Base-by-base conservation (phyloP, 64 coral and sea anemone species). In the Catalaphyllia jardinei region DNA sequence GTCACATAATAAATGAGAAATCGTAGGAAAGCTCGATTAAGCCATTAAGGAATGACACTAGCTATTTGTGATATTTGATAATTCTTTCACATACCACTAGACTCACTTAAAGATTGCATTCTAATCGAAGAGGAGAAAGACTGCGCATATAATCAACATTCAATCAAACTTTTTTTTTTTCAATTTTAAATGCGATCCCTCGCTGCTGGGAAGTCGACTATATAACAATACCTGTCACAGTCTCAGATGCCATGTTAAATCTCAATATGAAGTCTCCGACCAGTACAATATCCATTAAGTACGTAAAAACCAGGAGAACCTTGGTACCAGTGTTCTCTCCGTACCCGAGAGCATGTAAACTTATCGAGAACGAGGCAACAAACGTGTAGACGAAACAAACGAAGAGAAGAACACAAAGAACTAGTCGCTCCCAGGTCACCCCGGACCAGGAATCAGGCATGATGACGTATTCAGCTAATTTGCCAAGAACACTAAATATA, bases 301-400 rank as follows among this genome's bases (percentile, higher is more conserved):
- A 97, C 1, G 91, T 88, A 4, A 97, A 20, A 25, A 60, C 76
- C 69, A 97, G 31, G 8, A 97, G 27, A 0, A 87, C 67, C 12
- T 64, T 24, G 11, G 13, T 84, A 0, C 79, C 67, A 20, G 49
- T 16, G 13, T 25, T 83, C 63, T 97, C 76, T 19, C 95, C 95
- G 61, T 91, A 97, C 11, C 95, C 95, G 67, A 93, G n/a, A 55
- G 82, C 38, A 16, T 97, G 88, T 52, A 93, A 78, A 62, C 81
- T 91, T n/a, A 97, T 86, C 31, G 88, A 93, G 31, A 97, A 97
- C 10, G 95, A 91, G 0, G 95, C 83, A 22, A 88, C 61, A 57
- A 93, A 97, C 8, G 95, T 65, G 60, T 97, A 97, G 29, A 91
- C 54, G 77, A 97, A 93, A 60, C 91, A 93, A 42, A 97, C 77